Evolutionary conservation across 2,888 invertebrate species (phyloP), one percentile per base, ranked within the genome.

Genomic region (Rutpela maculata): DNA sequence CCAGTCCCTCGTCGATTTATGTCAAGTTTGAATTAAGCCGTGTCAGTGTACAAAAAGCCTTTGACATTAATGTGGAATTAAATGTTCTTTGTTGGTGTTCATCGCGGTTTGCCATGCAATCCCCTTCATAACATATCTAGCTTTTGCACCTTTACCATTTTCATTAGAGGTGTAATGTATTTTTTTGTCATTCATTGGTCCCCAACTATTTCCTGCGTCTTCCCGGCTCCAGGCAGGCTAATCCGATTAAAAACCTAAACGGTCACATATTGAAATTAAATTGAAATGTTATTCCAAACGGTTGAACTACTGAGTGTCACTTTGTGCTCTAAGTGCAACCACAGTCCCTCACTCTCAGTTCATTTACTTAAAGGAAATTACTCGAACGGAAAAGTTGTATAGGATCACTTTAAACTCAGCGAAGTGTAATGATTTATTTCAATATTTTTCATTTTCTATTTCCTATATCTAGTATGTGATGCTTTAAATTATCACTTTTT

Each of bases 241-340:
- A 78, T 75, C 78, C 73, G 78, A 78, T 78, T 78, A 78, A 73
- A 78, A 65, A 56, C 75, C 66, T 78, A 75, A 78, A 77, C 77
- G 77, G 74, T 74, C 65, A 57, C 70, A 69, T 67, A 77, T 77
- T 74, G 77, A 77, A 74, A 74, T 77, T 74, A 74, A 77, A 78
- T 78, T 74, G 78, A 66, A 66, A 75, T 69, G 75, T 82, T 81
- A 83, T 85, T 85, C 85, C 85, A 74, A 84, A 76, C 81, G 85
- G 85, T 82, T 85, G 85, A 84, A 79, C 82, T 75, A 75, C 77
- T 79, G 81, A 85, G 85, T 85, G 84, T 83, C 84, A 83, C 78
- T 84, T 78, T 71, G 71, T 71, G 72, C 63, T 31, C 31, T 62
- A 56, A 63, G 72, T 72, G 55, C 62, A 56, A 56, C 72, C 72